Percentiles rank a stretch among this genome's conserved stretches.
Evolutionary conservation across 2,113 vertebrate genomes (phyloP).

Genomic region (Narcine bancroftii): DNA sequence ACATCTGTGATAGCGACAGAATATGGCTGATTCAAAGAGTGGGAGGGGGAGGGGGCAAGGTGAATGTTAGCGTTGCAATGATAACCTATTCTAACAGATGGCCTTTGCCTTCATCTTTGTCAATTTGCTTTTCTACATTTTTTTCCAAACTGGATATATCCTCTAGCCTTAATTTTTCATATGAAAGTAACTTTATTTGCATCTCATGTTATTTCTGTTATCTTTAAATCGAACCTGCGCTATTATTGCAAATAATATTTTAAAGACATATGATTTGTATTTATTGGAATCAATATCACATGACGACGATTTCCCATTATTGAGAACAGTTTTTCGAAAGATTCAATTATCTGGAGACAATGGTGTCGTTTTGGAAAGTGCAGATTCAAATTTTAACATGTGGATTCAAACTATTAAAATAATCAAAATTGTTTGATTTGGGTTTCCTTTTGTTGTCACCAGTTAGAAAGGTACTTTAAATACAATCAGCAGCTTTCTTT

Average conservation of each 20-base stretch:
- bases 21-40: not conserved
- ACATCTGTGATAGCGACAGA: not conserved
- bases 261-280: not conserved
- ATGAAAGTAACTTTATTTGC: not conserved
- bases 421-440: not conserved
- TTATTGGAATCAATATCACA: not conserved
- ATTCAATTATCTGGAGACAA: not conserved
- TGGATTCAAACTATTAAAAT: not conserved
- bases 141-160: not conserved
- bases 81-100: not conserved
- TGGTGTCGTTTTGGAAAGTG: not conserved
- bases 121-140: not conserved
- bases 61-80: not conserved
- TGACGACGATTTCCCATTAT: not conserved
- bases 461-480: not conserved
- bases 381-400: not conserved
- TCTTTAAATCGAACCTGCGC: not conserved
- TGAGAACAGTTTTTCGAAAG: not conserved
- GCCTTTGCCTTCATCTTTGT: not conserved
- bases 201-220: not conserved
- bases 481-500: conserved; percentile 21
- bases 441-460: too few relatives aligned
- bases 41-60: too few relatives aligned
- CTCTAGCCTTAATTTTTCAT: not conserved
- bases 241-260: not conserved